These are phyloP conservation scores for Monarcha castaneiventris DNA, from an alignment of 2,113 vertebrate species.

Conservation along the genomic window DNA sequence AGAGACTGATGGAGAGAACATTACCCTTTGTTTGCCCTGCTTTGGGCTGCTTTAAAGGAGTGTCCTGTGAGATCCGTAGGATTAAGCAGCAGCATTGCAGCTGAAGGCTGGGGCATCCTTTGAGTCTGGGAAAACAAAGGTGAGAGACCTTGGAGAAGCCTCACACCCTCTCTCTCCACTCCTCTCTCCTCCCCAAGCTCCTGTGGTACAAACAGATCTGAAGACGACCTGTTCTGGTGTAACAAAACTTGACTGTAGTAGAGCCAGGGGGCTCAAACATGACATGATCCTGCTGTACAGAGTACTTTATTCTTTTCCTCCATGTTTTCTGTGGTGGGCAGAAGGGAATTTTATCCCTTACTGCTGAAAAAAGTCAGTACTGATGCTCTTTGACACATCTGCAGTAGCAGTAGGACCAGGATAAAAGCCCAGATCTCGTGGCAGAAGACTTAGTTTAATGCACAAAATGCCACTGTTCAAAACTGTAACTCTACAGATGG, in stretches of 20 bases:
- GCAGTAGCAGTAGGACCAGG: neutral
- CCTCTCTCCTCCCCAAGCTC: neutral
- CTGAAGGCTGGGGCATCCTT: neutral
- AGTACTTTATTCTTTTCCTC: neutral
- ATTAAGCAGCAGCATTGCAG: neutral
- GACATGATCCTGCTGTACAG: neutral
- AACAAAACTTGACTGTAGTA: neutral
- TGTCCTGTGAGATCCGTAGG: neutral
- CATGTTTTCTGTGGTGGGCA: rapidly evolving
- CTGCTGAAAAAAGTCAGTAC: neutral
- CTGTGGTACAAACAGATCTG: neutral
- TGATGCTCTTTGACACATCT: neutral
- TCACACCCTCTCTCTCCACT: neutral
- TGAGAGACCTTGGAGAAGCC: neutral
- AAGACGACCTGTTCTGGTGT: neutral
- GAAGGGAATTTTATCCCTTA: neutral
- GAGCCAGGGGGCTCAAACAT: neutral
- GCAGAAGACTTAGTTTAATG: neutral
- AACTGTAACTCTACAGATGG: neutral
- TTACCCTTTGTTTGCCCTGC: neutral
- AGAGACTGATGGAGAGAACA: neutral
- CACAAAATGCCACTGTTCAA: neutral
- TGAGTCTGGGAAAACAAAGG: neutral
- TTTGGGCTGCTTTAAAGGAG: neutral
- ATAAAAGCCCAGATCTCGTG: neutral